Conservation (phyloP, 2,113 vertebrate genomes). For the Raja brachyura region DNA sequence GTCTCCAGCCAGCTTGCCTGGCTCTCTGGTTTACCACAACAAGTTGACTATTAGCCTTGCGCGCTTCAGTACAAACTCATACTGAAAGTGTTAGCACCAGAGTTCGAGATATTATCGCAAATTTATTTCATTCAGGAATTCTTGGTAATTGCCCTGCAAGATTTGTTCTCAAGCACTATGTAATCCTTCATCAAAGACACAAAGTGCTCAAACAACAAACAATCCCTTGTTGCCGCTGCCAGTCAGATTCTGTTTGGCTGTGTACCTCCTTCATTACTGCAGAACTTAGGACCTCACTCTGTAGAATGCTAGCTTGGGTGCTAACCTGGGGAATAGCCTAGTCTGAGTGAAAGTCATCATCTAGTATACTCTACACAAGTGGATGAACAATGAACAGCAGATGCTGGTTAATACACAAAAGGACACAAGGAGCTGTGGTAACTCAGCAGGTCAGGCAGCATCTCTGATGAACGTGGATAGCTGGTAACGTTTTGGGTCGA, state of each 20-base stretch:
- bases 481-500: too few species aligned
- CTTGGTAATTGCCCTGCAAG: not conserved
- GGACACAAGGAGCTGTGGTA: too few species aligned
- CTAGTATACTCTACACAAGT: too few species aligned
- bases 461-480: too few species aligned
- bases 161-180: not conserved
- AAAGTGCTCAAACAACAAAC: not conserved
- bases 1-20: not conserved
- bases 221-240: not conserved
- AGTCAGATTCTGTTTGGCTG: too few species aligned
- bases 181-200: not conserved
- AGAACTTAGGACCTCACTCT: not conserved
- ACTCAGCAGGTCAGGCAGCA: too few species aligned
- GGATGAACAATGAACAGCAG: too few species aligned
- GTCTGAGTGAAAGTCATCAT: too few species aligned
- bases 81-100: conserved; percentile 8
- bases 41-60: not conserved
- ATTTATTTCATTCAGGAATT: conserved; percentile 35
- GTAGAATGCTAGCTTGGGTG: not conserved
- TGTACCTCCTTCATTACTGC: too few species aligned
- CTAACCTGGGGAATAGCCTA: too few species aligned
- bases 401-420: too few species aligned
- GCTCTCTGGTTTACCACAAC: conserved; percentile 28
- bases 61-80: conserved; percentile 6
- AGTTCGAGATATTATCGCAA: not conserved